A percentile compares a stretch with the other conserved stretches of the same genome.
Conservation (phyloP, 2,797 vertebrate genomes). For the Mus spretus region DNA sequence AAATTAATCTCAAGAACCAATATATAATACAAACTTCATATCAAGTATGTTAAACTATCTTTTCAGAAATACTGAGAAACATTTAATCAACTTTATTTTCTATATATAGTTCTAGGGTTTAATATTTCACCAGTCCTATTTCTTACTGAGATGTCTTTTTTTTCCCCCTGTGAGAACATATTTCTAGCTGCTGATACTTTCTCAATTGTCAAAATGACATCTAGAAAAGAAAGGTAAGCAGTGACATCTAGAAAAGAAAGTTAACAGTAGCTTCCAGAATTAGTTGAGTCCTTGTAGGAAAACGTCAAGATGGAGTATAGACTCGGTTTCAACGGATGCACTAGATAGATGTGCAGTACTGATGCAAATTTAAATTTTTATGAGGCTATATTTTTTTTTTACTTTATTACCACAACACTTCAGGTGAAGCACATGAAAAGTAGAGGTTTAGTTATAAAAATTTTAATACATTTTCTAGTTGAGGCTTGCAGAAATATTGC, state of each 20-base stretch:
- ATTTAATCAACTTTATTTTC: background rate
- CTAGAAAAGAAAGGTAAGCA: slow-evolving; percentile 9
- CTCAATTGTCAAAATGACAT: slow-evolving; percentile 11
- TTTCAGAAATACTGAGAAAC: slow-evolving; percentile 26
- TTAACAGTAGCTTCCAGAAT: slow-evolving; percentile 19
- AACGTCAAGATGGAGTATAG: background rate
- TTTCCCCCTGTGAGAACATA: background rate
- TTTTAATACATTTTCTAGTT: slow-evolving; percentile 82
- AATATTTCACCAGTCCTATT: background rate
- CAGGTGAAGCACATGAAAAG: slow-evolving; percentile 75
- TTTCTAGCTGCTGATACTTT: background rate
- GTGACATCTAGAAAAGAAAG: background rate
- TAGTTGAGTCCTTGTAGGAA: slow-evolving; percentile 70
- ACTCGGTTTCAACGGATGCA: slow-evolving; percentile 71
- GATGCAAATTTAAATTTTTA: slow-evolving; percentile 73
- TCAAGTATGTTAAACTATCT: background rate
- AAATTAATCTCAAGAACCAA: background rate
- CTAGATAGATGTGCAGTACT: slow-evolving; percentile 49
- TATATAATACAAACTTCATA: background rate
- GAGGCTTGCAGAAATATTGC: slow-evolving; percentile 82
- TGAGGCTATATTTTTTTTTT: slow-evolving; percentile 74
- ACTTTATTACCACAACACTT: slow-evolving; percentile 73
- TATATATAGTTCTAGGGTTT: background rate
- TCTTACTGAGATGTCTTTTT: background rate
- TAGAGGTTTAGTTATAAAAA: slow-evolving; percentile 80